A percentile compares a stretch with the other conserved stretches of the same genome.
These are phyloP conservation scores for Calidris pygmaea DNA, from an alignment of 2,113 vertebrate genomes.

Conservation along the genomic window DNA sequence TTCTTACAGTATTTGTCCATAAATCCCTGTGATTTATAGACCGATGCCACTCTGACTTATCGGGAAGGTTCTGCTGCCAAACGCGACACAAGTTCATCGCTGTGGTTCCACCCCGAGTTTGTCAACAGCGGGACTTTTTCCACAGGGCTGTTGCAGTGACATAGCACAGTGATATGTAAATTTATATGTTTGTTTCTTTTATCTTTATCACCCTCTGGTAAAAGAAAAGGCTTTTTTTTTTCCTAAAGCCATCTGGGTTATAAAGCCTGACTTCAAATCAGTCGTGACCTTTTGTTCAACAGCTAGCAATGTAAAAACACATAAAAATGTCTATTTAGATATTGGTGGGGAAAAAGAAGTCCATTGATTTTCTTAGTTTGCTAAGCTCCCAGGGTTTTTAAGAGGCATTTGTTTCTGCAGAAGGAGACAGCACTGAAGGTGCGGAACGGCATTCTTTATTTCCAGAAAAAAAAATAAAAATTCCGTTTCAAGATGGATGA, in stretches of 20 bases:
- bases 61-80: background rate
- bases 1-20: constrained; percentile 31
- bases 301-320: constrained; percentile 31
- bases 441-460: background rate
- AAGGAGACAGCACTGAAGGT: background rate
- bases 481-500: background rate
- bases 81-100: background rate
- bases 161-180: constrained; percentile 23
- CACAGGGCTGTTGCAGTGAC: constrained; percentile 20
- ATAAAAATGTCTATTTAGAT: constrained; percentile 66
- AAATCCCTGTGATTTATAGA: constrained; percentile 23
- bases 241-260: constrained; percentile 57
- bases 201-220: constrained; percentile 28
- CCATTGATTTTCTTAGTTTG: constrained; percentile 61
- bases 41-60: constrained; percentile 24
- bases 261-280: constrained; percentile 60
- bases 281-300: constrained; percentile 69
- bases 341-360: constrained; percentile 11
- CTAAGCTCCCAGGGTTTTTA: background rate
- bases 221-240: constrained; percentile 5
- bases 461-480: background rate
- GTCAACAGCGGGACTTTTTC: constrained; percentile 28
- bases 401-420: constrained; percentile 27
- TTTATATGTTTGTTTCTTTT: constrained; percentile 22
- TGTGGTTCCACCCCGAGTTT: constrained; percentile 20